Conservation (phyloP, 2,113 vertebrate genomes). For the Nicator chloris region DNA sequence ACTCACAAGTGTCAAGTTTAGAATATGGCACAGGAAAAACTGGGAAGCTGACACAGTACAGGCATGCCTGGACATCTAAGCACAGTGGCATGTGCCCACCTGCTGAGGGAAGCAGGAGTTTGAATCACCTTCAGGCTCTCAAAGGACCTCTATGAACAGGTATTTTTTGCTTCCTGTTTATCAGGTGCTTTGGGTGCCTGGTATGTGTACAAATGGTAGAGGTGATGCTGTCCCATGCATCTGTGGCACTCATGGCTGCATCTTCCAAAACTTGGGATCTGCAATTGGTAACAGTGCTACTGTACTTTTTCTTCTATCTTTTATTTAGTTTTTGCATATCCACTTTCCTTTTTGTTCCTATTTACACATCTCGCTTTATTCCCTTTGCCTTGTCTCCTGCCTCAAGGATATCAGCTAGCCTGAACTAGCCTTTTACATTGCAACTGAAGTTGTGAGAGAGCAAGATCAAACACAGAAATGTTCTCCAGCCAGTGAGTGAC, state of each 20-base stretch:
- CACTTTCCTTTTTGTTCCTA: background rate
- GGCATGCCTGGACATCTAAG: background rate
- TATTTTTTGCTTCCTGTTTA: background rate
- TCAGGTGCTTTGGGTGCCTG: background rate
- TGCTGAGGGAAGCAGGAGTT: background rate
- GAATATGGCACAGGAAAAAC: background rate
- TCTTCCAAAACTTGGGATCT: background rate
- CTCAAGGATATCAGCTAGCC: background rate
- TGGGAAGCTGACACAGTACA: background rate
- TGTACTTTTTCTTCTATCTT: background rate
- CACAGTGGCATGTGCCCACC: background rate
- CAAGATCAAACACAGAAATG: background rate
- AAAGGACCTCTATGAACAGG: background rate
- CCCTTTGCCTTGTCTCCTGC: background rate
- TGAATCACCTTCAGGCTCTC: background rate
- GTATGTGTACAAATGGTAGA: accelerated
- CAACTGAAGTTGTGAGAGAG: background rate
- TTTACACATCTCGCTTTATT: background rate
- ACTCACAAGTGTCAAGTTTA: background rate
- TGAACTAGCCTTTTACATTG: background rate
- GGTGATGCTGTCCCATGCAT: no score
- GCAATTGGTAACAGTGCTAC: background rate
- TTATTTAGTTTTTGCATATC: background rate
- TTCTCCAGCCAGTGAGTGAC: background rate
- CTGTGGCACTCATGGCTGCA: accelerated